These are phyloP conservation scores for Drosophila rufa DNA, from an alignment of 1,140 invertebrate species.

Conservation along the genomic window DNA sequence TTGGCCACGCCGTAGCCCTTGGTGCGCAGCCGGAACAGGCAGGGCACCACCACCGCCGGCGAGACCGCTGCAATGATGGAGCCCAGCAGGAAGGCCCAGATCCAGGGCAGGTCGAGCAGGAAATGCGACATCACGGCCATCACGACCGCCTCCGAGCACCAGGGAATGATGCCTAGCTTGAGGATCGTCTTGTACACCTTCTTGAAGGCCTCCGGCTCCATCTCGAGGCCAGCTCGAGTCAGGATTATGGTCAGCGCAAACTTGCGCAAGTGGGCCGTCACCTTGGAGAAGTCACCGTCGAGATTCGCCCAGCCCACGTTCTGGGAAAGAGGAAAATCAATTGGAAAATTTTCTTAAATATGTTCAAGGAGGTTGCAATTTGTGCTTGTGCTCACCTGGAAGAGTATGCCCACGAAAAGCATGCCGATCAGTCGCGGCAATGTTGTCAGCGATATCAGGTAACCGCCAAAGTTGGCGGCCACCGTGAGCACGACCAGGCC, in stretches of 20 bases:
- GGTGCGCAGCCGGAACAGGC: slow-evolving; percentile 92
- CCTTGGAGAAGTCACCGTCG: slow-evolving; percentile 87
- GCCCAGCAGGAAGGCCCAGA: slow-evolving; percentile 95
- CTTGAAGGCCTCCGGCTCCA: slow-evolving; percentile 94
- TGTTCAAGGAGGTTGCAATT: accelerated
- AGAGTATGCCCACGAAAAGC: slow-evolving; percentile 92
- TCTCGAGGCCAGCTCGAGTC: slow-evolving; percentile 95
- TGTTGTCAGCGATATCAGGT: slow-evolving; percentile 90
- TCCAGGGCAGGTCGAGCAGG: slow-evolving; percentile 93
- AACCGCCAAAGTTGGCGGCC: slow-evolving; percentile 92
- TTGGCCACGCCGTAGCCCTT: slow-evolving; percentile 96
- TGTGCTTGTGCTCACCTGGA: slow-evolving; percentile 85
- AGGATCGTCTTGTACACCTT: slow-evolving; percentile 92
- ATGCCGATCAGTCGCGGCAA: slow-evolving; percentile 95
- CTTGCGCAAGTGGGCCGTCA: slow-evolving; percentile 91
- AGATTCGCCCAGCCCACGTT: slow-evolving; percentile 92
- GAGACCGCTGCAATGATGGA: slow-evolving; percentile 96
- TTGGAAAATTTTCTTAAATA: no score
- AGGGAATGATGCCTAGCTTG: slow-evolving; percentile 94
- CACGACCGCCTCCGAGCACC: slow-evolving; percentile 91
- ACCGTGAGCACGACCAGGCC: slow-evolving; percentile 91
- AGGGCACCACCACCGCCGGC: slow-evolving; percentile 97
- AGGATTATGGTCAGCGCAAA: slow-evolving; percentile 96
- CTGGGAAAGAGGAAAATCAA: slow-evolving; percentile 47
- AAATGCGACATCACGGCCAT: slow-evolving; percentile 89